Percentiles rank a stretch among this genome's conserved stretches.
These are phyloP conservation scores for Rhogogaster chlorosoma DNA, from an alignment of 2,888 invertebrate species.

Conservation along the genomic window DNA sequence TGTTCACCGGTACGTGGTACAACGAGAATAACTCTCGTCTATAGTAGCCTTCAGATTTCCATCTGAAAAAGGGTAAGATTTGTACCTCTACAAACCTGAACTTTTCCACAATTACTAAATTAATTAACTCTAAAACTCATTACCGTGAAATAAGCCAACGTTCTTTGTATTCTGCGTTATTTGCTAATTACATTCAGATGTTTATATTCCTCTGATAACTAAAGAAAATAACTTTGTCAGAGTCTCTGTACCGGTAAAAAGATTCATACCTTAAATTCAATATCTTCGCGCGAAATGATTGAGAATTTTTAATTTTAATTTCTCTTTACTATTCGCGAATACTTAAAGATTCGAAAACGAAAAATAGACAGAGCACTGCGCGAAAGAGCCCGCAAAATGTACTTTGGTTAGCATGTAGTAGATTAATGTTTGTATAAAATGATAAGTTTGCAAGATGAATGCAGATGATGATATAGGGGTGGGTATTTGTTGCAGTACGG, in stretches of 20 bases:
- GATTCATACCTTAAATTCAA: too few relatives aligned
- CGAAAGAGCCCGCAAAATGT: neutral
- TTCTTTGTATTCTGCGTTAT: neutral
- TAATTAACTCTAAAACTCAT: conserved; percentile 20
- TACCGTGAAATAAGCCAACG: neutral
- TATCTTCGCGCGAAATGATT: neutral
- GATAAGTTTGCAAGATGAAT: conserved; percentile 60
- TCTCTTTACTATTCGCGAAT: neutral
- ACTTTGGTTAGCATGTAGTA: conserved; percentile 32
- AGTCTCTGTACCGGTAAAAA: too few relatives aligned
- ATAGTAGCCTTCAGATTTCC: neutral
- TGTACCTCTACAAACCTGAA: conserved; percentile 1
- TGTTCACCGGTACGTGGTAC: neutral
- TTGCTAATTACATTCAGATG: conserved; percentile 9
- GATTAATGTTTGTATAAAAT: conserved; percentile 37
- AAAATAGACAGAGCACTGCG: neutral
- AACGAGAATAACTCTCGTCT: neutral
- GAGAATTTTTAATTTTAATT: neutral
- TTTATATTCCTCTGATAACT: conserved; percentile 5
- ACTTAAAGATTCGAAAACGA: neutral
- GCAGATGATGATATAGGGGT: conserved; percentile 69
- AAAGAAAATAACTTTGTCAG: neutral
- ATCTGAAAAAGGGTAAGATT: neutral
- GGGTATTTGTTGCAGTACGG: conserved; percentile 89
- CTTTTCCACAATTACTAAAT: neutral